Base-by-base conservation (phyloP, 2,888 invertebrate species). In the Limulus polyphemus region DNA sequence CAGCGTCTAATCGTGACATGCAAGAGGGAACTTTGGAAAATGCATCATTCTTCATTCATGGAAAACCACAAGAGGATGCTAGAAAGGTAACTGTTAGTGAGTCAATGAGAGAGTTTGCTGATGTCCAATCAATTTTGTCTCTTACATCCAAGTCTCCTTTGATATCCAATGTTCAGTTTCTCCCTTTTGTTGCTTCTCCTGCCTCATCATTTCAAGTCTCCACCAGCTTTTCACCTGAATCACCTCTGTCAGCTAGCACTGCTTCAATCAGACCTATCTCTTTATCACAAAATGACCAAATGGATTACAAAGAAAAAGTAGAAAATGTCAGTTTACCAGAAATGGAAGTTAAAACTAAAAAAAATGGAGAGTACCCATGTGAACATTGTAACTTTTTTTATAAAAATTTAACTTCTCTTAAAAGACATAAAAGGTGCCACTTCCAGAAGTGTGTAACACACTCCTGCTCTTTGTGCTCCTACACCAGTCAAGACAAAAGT, bases 401-500 rank as follows among this genome's bases (percentile, higher is more conserved):
- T 74, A 90, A 90, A 1, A 94, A 92, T 74, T 79, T 92, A 50
- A 82, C 92, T 58, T 90, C 92, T 1, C 79, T 94, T 46, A 94
- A 94, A 76, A 91, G 93, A 0, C 92, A 92, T 76, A 91, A 91
- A 74, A 82, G 91, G 60, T 59, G 62, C 32, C 69, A 67, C 65
- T 65, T 62, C 14, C 67, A 58, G 56, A 65, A 57, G 54, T 60
- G 64, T 56, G 64, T 59, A 10, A 63, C 90, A 1, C 93, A 91
- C 76, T 84, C 88, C 59, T 95, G 95, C 79, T 91, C 92, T 75
- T 88, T 93, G 85, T 95, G 95, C 69, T 85, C 88, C 1, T 93
- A 90, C 76, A 85, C 86, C 1, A 88, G 88, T 68, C 81, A 88
- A 51, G 95, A 95, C 74, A 94, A 94, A 76, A 89, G 90, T 17